Evolutionary conservation across 2,797 vertebrate genomes (phyloP).

Genomic region (Margarornis squamiger): DNA sequence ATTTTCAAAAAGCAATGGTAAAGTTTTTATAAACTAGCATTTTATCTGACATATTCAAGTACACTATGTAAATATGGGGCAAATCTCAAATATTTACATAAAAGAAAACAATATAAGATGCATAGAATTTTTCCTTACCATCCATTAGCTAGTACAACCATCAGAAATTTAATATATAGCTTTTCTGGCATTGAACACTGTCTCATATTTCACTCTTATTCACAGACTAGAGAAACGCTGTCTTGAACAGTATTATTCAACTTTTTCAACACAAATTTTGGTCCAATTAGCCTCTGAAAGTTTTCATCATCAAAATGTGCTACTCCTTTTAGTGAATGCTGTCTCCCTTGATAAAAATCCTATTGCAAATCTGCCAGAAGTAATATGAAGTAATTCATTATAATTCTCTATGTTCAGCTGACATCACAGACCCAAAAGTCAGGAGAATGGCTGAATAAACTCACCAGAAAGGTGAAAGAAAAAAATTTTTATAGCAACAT

Average conservation of each 20-base stretch:
- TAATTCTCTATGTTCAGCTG: background rate
- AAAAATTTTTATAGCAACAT: background rate
- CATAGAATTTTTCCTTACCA: background rate
- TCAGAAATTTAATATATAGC: background rate
- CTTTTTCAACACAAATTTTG: background rate
- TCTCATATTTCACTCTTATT: background rate
- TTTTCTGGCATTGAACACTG: background rate
- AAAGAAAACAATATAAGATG: background rate
- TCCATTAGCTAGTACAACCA: background rate
- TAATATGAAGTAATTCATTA: background rate
- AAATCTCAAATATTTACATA: background rate
- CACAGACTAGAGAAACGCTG: background rate
- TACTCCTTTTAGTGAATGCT: background rate
- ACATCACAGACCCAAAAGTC: background rate
- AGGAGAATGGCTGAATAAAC: background rate
- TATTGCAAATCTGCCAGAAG: background rate
- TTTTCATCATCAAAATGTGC: background rate
- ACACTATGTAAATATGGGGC: background rate
- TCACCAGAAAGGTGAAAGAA: background rate
- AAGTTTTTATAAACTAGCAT: background rate
- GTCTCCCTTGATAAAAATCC: background rate
- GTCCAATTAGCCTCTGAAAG: background rate
- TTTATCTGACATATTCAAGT: background rate
- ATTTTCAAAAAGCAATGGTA: background rate
- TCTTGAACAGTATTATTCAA: background rate